Percentiles rank a stretch among this genome's conserved stretches.
phyloP scores from a whole-genome alignment of 2,113 vertebrate genomes.

The Okapia johnstoni region DNA sequence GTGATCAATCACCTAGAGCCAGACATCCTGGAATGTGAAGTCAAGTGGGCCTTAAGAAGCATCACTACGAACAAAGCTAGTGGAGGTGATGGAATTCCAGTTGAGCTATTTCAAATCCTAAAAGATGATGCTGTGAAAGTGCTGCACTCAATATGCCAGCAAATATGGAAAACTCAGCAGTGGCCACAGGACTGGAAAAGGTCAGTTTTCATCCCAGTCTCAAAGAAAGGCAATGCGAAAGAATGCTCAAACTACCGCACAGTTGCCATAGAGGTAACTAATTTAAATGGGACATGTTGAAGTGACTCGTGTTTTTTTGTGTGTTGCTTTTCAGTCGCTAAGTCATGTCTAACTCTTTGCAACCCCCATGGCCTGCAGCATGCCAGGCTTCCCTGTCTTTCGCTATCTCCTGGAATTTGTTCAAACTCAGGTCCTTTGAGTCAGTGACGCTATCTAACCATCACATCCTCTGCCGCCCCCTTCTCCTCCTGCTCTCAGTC shows the following conservation, averaged over 20 bases:
- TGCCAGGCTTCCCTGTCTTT: background rate
- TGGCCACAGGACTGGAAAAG: too few species aligned
- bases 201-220: too few species aligned
- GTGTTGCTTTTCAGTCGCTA: background rate
- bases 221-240: too few species aligned
- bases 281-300: background rate
- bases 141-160: too few species aligned
- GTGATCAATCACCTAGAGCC: too few species aligned
- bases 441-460: background rate
- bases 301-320: background rate
- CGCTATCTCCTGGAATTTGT: background rate
- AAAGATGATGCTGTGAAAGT: too few species aligned
- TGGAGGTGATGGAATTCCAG: too few species aligned
- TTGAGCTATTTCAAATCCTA: too few species aligned
- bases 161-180: too few species aligned
- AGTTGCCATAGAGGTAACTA: background rate
- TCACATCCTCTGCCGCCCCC: background rate
- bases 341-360: background rate
- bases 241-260: background rate
- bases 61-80: too few species aligned
- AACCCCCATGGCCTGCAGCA: background rate
- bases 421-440: background rate
- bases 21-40: too few species aligned
- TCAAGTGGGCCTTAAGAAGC: too few species aligned
- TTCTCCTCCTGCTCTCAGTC: background rate